Percentiles rank a stretch among this genome's conserved stretches.
phyloP scores from a whole-genome alignment of 1,140 invertebrate genomes.

The Atta cephalotes region DNA sequence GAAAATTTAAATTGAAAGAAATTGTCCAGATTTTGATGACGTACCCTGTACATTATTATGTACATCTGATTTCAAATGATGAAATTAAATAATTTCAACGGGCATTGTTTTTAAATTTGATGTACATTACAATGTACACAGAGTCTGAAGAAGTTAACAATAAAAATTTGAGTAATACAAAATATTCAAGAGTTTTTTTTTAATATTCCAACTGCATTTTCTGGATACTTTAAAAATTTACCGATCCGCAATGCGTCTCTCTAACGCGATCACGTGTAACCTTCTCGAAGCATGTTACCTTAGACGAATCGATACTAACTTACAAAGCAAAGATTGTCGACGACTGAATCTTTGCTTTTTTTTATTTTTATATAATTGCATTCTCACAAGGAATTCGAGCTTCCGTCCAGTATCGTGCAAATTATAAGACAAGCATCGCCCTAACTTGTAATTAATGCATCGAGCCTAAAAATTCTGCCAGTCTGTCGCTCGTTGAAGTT shows the following conservation, averaged over 20 bases:
- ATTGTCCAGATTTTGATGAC: no score
- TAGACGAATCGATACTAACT: conserved; percentile 38
- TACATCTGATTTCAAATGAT: no score
- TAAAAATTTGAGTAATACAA: background rate
- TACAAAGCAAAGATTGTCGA: background rate
- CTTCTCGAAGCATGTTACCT: conserved; percentile 20
- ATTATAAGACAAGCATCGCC: conserved; percentile 41
- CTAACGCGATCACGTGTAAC: conserved; percentile 68
- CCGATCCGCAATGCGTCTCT: conserved; percentile 62
- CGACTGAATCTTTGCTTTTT: conserved; percentile 13
- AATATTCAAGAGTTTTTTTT: conserved; percentile 2
- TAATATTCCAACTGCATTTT: conserved; percentile 12
- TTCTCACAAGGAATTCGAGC: background rate
- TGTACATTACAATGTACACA: no score
- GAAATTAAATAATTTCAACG: no score
- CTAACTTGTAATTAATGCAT: conserved; percentile 39
- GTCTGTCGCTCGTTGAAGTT: conserved; percentile 25
- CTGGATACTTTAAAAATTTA: conserved; percentile 66
- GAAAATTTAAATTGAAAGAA: no score
- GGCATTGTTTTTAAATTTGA: no score
- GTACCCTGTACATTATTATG: no score
- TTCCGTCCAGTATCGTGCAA: background rate
- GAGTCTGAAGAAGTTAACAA: background rate
- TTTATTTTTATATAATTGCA: conserved; percentile 60
- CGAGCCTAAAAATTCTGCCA: conserved; percentile 44